A percentile compares a stretch with the other conserved stretches of the same genome.
Evolutionary conservation across 1,140 invertebrate genomes (phyloP).

Genomic region (Dysdera silvatica): DNA sequence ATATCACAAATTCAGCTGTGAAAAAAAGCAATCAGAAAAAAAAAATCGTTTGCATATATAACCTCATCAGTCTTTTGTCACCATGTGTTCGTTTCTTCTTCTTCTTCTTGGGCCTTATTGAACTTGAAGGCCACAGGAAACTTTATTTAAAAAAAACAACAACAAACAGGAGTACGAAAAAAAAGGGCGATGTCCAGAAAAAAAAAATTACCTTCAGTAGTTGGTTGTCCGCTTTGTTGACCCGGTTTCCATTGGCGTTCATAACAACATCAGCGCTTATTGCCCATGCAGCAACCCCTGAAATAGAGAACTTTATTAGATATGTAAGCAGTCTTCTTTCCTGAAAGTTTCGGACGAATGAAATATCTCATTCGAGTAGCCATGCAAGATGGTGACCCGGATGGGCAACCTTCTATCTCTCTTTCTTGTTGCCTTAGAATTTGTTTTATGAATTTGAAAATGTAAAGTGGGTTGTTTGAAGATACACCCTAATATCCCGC

Average conservation of each 20-base stretch:
- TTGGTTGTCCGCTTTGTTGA: neutral
- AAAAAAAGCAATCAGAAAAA: neutral
- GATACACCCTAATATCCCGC: no score
- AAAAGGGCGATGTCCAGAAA: neutral
- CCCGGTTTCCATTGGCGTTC: conserved; percentile 15
- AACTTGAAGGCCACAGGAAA: neutral
- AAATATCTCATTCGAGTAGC: no score
- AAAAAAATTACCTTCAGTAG: conserved; percentile 13
- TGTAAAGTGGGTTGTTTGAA: no score
- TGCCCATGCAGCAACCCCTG: conserved; percentile 36
- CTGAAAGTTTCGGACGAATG: no score
- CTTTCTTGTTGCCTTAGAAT: no score
- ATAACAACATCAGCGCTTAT: conserved; percentile 35
- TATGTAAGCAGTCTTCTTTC: no score
- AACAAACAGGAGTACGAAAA: neutral
- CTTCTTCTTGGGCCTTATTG: neutral
- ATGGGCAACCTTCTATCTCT: no score
- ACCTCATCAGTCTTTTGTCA: neutral
- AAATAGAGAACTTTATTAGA: no score
- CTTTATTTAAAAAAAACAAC: neutral
- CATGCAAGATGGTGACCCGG: no score
- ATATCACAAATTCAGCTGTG: neutral
- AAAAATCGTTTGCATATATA: neutral
- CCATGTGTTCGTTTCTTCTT: neutral
- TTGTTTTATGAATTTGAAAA: no score